Percentiles rank a stretch among this genome's conserved stretches.
These are phyloP conservation scores for Melanerpes aurifrons DNA, from an alignment of 2,113 vertebrate species.

Conservation along the genomic window DNA sequence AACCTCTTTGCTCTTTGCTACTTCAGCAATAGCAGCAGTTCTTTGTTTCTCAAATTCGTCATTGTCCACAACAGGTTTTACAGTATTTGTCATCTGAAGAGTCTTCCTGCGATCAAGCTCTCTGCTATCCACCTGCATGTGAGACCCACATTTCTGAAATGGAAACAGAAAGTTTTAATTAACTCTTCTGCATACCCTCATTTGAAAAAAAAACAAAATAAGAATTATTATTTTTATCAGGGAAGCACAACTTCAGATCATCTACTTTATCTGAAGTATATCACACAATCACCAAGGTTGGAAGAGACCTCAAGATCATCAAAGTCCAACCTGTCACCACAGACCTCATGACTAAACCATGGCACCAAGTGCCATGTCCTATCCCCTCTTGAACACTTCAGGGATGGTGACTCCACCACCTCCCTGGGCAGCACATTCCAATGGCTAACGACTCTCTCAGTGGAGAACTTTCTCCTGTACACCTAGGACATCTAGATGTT, in stretches of 20 bases:
- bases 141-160: slow-evolving; percentile 86
- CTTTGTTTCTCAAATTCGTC: slow-evolving; percentile 98
- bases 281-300: not conserved
- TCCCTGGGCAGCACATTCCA: too few relatives aligned
- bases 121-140: slow-evolving; percentile 86
- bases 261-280: not conserved
- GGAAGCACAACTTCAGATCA: not conserved
- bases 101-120: slow-evolving; percentile 94
- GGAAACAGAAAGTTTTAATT: slow-evolving; percentile 1
- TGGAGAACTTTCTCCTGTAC: not conserved
- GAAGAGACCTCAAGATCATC: too few relatives aligned
- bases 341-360: too few relatives aligned
- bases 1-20: slow-evolving; percentile 97
- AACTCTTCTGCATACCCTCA: not conserved
- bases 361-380: too few relatives aligned
- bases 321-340: too few relatives aligned
- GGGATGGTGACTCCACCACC: too few relatives aligned
- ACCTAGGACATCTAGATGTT: not conserved
- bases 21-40: slow-evolving; percentile 95
- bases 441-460: too few relatives aligned
- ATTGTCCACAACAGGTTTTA: slow-evolving; percentile 85
- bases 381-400: too few relatives aligned
- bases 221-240: not conserved
- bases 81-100: slow-evolving; percentile 81
- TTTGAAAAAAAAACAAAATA: not conserved